These are phyloP conservation scores for Carapus acus DNA, from an alignment of 2,797 vertebrate species.

Conservation along the genomic window DNA sequence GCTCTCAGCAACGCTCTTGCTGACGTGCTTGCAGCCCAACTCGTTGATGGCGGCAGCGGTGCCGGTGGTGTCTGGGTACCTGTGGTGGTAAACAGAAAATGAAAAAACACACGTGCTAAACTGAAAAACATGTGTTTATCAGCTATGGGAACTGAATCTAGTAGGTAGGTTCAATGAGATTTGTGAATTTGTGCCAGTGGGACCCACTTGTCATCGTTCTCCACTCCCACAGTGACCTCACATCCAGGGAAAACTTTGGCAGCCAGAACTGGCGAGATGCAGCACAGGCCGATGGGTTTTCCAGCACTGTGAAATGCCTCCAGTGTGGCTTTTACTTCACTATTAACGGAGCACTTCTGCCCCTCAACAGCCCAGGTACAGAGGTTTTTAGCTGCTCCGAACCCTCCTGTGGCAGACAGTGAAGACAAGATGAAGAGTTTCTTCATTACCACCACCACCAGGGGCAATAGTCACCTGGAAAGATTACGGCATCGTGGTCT, in stretches of 20 bases:
- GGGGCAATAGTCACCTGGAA: conserved; percentile 65
- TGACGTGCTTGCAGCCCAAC: conserved; percentile 75
- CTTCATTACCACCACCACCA: too few relatives aligned
- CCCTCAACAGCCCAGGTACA: conserved; percentile 81
- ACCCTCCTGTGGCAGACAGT: conserved; percentile 64
- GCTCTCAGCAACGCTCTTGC: conserved; percentile 72
- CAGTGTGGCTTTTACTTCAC: conserved; percentile 67
- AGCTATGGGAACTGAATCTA: too few relatives aligned
- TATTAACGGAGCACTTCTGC: conserved; percentile 74
- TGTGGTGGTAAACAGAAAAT: conserved; percentile 25
- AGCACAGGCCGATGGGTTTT: conserved; percentile 80
- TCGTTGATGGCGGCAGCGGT: conserved; percentile 69
- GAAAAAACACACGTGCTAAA: background rate
- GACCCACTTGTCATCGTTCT: conserved; percentile 71
- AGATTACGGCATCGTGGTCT: conserved; percentile 75
- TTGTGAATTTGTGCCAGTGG: background rate
- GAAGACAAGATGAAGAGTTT: too few relatives aligned
- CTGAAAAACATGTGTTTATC: too few relatives aligned
- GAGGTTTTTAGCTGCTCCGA: conserved; percentile 78
- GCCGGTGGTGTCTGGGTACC: conserved; percentile 73
- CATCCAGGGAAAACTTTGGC: conserved; percentile 79
- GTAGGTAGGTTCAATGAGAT: too few relatives aligned
- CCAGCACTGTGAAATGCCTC: conserved; percentile 72
- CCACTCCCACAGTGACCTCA: conserved; percentile 75
- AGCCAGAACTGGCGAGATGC: conserved; percentile 77